Evolutionary conservation across 2,888 invertebrate species (phyloP).

Genomic region (Melanophora roralis): DNA sequence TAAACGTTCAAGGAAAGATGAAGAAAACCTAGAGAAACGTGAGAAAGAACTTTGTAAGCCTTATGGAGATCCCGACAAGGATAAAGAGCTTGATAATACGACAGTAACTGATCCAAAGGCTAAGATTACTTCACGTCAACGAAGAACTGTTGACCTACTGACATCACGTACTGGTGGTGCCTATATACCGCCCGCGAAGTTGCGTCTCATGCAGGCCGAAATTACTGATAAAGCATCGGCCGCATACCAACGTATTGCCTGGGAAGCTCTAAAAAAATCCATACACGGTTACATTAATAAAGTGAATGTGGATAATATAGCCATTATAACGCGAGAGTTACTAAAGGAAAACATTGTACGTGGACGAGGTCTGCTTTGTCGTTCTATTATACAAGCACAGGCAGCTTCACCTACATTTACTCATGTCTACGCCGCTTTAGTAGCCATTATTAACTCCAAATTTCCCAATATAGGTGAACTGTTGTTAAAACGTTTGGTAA

Average conservation of each 20-base stretch:
- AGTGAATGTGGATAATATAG: slow-evolving; percentile 96
- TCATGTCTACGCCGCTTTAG: slow-evolving; percentile 97
- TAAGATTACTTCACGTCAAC: slow-evolving; percentile 74
- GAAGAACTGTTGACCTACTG: slow-evolving; percentile 81
- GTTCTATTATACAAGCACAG: slow-evolving; percentile 98
- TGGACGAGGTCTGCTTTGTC: slow-evolving; percentile 93
- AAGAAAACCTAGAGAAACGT: slow-evolving; percentile 29
- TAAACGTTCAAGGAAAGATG: slow-evolving; percentile 59
- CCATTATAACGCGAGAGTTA: slow-evolving; percentile 92
- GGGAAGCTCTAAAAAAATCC: slow-evolving; percentile 99
- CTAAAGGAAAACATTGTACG: slow-evolving; percentile 97
- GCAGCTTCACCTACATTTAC: slow-evolving; percentile 98
- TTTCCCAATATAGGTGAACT: slow-evolving; percentile 98
- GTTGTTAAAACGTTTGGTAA: slow-evolving; percentile 90
- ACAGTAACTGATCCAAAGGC: slow-evolving; percentile 69
- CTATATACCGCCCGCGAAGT: slow-evolving; percentile 98
- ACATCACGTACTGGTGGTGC: slow-evolving; percentile 94
- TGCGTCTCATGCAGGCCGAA: slow-evolving; percentile 95
- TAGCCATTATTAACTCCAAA: slow-evolving; percentile 96
- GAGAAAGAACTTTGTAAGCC: slow-evolving; percentile 36
- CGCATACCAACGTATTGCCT: slow-evolving; percentile 96
- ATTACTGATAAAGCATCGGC: slow-evolving; percentile 97
- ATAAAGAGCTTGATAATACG: slow-evolving; percentile 67
- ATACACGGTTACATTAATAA: slow-evolving; percentile 99
- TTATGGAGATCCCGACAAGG: slow-evolving; percentile 31